Percentiles rank a stretch among this genome's conserved stretches.
phyloP scores from a whole-genome alignment of 2,888 invertebrate genomes.

The Ochlodes sylvanus region DNA sequence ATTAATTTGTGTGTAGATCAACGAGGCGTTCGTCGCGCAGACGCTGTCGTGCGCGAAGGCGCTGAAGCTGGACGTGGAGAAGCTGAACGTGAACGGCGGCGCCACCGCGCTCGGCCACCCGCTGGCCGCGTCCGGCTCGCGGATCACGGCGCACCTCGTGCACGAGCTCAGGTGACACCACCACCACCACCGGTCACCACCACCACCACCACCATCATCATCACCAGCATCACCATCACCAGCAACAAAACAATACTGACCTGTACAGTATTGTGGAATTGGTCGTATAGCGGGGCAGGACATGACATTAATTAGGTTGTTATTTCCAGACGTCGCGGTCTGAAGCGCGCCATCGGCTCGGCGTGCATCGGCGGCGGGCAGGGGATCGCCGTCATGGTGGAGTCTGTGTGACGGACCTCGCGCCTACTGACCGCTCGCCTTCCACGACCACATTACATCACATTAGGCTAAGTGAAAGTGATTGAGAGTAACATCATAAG shows the following conservation, averaged over 20 bases:
- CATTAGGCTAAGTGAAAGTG: too few relatives aligned
- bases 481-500: too few relatives aligned
- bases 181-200: too few relatives aligned
- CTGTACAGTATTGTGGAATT: too few relatives aligned
- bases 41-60: slow-evolving; percentile 96
- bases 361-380: slow-evolving; percentile 99
- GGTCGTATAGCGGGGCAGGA: too few relatives aligned
- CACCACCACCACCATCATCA: too few relatives aligned
- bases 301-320: slow-evolving; percentile 1
- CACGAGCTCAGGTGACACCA: slow-evolving; percentile 98
- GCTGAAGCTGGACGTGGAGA: slow-evolving; percentile 92
- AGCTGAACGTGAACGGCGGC: slow-evolving; percentile 97
- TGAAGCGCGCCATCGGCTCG: slow-evolving; percentile 95
- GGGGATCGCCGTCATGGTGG: slow-evolving; percentile 97
- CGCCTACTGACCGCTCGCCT: too few relatives aligned
- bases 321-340: slow-evolving; percentile 89
- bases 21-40: slow-evolving; percentile 99
- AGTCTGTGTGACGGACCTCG: slow-evolving; percentile 85
- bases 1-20: slow-evolving; percentile 90
- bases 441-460: too few relatives aligned
- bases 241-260: slow-evolving; percentile 43
- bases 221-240: too few relatives aligned
- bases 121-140: slow-evolving; percentile 96
- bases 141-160: slow-evolving; percentile 95
- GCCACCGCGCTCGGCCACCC: slow-evolving; percentile 99